Evolutionary conservation across 2,797 vertebrate species (phyloP), one percentile per base, ranked within the genome.

Genomic region (Acridotheres tristis): DNA sequence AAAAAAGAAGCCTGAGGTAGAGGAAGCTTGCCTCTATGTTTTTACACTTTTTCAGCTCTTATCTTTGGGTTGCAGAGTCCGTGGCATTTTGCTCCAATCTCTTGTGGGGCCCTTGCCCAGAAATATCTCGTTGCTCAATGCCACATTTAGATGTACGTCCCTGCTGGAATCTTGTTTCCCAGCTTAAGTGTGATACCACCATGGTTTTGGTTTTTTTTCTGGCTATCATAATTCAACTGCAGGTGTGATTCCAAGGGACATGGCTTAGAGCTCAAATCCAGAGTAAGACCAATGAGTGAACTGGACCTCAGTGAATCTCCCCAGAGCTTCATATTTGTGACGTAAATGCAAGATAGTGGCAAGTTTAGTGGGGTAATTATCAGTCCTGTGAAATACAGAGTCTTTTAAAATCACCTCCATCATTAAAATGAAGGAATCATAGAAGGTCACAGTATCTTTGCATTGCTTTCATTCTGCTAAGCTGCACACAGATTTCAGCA

Each of bases 131-230:
- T 63, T 7, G 2, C 63, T 90, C 55, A 5, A 27, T 36, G 55
- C 42, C 54, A 61, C 40, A 8, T 26, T 27, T 47, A 25, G 40
- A 16, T 0, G 0, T 50, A 20, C 0, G 0, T 54, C 72, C 30
- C 15, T 0, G 0, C 25, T 77, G 75, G 42, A 67, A 36, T 40
- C 30, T 68, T 0, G 0, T 75, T 91, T 81, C 38, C 72, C 57
- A 63, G 19, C 11, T 78, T 18, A 38, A 53, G 21, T n/a, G 53
- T 38, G 57, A 38, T 42, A 45, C 26, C 25, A 29, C 16, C 1
- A 0, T 11, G 23, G 1, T 10, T 54, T 80, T 36, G 36, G 36
- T 78, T 76, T 74, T 59, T 57, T 50, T 3, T 14, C 21, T 32
- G 66, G 13, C 38, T 63, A 5, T 19, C 26, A 18, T 7, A 1